These are phyloP conservation scores for Oopsacas minuta DNA, from an alignment of 37 sponge, comb jelly and placozoan species.

Conservation along the genomic window DNA sequence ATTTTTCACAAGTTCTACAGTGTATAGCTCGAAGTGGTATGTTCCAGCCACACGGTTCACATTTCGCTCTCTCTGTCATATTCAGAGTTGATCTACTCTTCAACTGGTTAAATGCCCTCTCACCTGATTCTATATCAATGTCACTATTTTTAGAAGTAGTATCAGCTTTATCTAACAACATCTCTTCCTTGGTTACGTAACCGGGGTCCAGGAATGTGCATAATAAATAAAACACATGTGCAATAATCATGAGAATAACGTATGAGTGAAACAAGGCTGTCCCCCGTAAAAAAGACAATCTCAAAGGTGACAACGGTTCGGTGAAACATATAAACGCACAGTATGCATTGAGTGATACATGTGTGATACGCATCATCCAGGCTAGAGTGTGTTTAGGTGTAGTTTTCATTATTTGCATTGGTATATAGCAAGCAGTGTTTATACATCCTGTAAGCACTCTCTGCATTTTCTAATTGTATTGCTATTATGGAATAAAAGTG, in stretches of 20 bases:
- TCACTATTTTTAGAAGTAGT: constrained; percentile 7
- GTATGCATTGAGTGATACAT: not conserved
- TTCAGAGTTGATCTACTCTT: not conserved
- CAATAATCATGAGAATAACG: not conserved
- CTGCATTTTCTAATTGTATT: not conserved
- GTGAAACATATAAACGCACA: not conserved
- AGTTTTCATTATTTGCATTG: not conserved
- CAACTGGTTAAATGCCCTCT: not conserved
- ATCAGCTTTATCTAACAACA: not conserved
- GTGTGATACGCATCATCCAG: not conserved
- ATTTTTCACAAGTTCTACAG: not conserved
- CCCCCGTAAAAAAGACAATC: not conserved
- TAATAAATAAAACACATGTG: not conserved
- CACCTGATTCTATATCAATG: not conserved
- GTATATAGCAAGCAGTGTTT: not conserved
- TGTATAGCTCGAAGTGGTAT: constrained; percentile 12
- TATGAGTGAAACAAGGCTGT: not conserved
- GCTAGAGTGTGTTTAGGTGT: not conserved
- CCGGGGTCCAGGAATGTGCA: not conserved
- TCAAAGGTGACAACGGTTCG: not conserved
- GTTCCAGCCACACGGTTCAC: not conserved
- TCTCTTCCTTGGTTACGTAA: constrained; percentile 17
- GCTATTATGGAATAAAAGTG: no score
- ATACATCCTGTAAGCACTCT: not conserved
- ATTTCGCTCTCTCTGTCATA: not conserved